Evolutionary conservation across 2,797 vertebrate species (phyloP), one percentile per base, ranked within the genome.

Genomic region (Diglossa cyanea): DNA sequence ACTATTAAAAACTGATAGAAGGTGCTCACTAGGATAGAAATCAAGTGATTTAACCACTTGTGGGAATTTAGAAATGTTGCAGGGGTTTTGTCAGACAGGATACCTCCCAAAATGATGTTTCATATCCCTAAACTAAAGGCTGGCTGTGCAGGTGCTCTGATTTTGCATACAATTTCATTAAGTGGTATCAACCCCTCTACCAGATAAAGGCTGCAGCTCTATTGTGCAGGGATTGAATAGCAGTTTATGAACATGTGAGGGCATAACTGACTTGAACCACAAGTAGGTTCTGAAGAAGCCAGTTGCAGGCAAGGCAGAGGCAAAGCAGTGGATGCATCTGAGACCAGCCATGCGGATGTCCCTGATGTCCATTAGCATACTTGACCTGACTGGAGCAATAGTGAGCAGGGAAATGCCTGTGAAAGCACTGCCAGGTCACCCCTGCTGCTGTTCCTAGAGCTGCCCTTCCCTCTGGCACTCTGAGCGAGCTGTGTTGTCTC

Each of bases 401-500:
- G 19, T 12, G n/a, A 82, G 30, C 48, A 70, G 40, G 7, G 6
- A 63, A 88, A 53, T 4, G 7, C 4, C 25, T 58, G 63, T 65
- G 63, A 73, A 78, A 79, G 11, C 9, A 24, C 13, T 89, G 37
- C 19, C 39, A 65, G 57, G 21, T 62, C 44, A 47, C 10, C 7
- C 25, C 50, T 85, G 55, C 48, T 76, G 35, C 73, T 84, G 26
- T 11, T 84, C 23, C 58, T 57, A 42, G 35, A 58, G 16, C 31
- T 77, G 18, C 40, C 39, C n/a, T 88, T 75, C 26, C 24, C 35
- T 68, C 71, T 65, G 42, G 70, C 31, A 10, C 17, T 61, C 50
- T n/a, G 50, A 67, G 20, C 0, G 0, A 81, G 40, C 40, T 68
- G 31, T 33, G 10, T 26, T 0, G 0, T 45, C 42, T 79, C 45